These are phyloP conservation scores for Sebastolobus alascanus DNA, from an alignment of 2,797 vertebrate genomes.

Conservation along the genomic window DNA sequence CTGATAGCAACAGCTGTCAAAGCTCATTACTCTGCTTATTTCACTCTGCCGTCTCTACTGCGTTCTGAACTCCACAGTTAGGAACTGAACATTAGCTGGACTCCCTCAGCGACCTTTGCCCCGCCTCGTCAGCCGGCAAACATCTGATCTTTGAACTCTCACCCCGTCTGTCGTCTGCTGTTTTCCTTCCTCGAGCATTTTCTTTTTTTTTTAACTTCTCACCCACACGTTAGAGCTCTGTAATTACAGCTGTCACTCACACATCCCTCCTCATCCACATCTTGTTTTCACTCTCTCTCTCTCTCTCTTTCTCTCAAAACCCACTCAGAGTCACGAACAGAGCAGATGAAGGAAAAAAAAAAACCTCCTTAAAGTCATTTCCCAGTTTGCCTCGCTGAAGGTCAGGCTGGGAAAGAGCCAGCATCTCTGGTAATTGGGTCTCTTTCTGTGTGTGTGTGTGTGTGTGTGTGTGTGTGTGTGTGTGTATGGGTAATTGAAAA, in stretches of 20 bases:
- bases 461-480: constrained; percentile 17
- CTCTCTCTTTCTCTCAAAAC: constrained; percentile 42
- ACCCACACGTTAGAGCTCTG: constrained; percentile 53
- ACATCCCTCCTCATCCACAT: constrained; percentile 40
- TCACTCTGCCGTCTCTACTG: constrained; percentile 34
- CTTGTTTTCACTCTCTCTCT: constrained; percentile 54
- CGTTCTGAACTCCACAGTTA: constrained; percentile 22
- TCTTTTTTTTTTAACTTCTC: constrained; percentile 39
- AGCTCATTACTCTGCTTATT: constrained; percentile 68
- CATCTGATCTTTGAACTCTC: constrained; percentile 74
- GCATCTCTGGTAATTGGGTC: constrained; percentile 70
- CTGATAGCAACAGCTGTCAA: constrained; percentile 76
- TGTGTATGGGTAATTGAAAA: constrained; percentile 63
- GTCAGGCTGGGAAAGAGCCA: constrained; percentile 69
- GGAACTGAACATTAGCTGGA: constrained; percentile 56
- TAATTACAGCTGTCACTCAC: constrained; percentile 80
- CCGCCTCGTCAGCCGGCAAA: constrained; percentile 62
- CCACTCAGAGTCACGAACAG: constrained; percentile 59
- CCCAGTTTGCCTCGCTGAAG: constrained; percentile 69
- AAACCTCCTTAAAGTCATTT: constrained; percentile 62
- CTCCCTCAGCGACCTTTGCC: constrained; percentile 63
- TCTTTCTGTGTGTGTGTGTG: constrained; percentile 32
- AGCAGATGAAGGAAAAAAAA: constrained; percentile 51
- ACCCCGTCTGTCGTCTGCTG: constrained; percentile 69
- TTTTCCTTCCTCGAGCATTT: constrained; percentile 58